Percentiles rank a stretch among this genome's conserved stretches.
phyloP scores from a whole-genome alignment of 2,797 vertebrate genomes.

The Microtus obscurus region DNA sequence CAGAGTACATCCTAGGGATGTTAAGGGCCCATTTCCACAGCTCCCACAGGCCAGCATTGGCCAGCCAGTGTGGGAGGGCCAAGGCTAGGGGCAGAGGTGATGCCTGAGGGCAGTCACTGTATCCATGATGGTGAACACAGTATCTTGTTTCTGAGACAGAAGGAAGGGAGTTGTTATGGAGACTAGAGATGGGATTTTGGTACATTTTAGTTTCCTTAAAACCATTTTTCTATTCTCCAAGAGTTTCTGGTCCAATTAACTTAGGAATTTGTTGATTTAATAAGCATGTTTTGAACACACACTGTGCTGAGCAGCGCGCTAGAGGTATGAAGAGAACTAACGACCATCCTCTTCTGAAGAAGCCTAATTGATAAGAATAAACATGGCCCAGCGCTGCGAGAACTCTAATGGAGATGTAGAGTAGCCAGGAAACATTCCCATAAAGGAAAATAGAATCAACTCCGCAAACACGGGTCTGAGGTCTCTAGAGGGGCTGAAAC shows the following conservation, averaged over 20 bases:
- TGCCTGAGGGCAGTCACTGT: not conserved
- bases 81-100: not conserved
- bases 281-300: slow-evolving; percentile 24
- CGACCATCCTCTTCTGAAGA: not conserved
- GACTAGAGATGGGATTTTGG: not conserved
- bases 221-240: slow-evolving; percentile 34
- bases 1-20: not conserved
- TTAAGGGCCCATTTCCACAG: not conserved
- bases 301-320: not conserved
- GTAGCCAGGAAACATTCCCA: not conserved
- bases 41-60: not conserved
- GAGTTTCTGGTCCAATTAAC: slow-evolving; percentile 33
- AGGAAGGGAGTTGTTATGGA: not conserved
- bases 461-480: not conserved
- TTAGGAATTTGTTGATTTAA: slow-evolving; percentile 41
- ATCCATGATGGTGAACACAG: not conserved
- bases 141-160: not conserved
- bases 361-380: not conserved
- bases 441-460: not conserved
- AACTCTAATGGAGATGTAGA: not conserved
- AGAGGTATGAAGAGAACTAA: not conserved
- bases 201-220: slow-evolving; percentile 46
- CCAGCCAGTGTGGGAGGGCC: not conserved
- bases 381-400: not conserved
- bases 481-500: not conserved